These are phyloP conservation scores for Pseudomyrmex sp. DNA, from an alignment of 1,140 invertebrate genomes.

Conservation along the genomic window DNA sequence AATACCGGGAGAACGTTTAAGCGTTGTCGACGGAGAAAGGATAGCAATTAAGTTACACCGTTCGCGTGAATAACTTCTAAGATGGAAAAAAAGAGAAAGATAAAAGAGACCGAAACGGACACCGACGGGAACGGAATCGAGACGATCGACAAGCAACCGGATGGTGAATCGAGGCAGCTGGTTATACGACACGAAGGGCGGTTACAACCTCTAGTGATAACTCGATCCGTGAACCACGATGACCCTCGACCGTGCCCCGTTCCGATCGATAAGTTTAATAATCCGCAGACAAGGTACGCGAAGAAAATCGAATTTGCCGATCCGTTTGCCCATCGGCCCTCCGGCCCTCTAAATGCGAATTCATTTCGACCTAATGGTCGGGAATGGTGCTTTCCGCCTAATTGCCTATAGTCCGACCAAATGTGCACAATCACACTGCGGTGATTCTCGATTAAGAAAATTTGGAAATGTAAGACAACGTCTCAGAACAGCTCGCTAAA, in stretches of 20 bases:
- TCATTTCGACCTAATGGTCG: conserved; percentile 75
- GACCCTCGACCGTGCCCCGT: neutral
- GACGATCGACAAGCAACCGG: neutral
- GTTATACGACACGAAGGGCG: conserved; percentile 31
- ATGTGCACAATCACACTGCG: conserved; percentile 35
- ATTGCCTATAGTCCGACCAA: conserved; percentile 56
- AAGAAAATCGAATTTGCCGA: conserved; percentile 73
- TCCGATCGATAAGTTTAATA: conserved; percentile 72
- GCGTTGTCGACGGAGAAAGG: neutral
- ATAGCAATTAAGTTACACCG: conserved; percentile 36
- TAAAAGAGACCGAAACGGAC: too few species aligned
- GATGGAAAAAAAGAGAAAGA: neutral
- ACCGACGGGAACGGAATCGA: neutral
- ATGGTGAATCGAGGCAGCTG: conserved; percentile 27
- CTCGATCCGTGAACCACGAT: conserved; percentile 2
- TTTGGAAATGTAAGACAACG: neutral
- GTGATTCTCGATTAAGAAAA: conserved; percentile 48
- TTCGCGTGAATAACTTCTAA: neutral
- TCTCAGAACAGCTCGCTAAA: neutral
- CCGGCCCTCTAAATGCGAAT: conserved; percentile 70
- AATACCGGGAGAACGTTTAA: neutral
- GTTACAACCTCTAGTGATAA: conserved; percentile 26
- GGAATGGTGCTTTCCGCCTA: conserved; percentile 67
- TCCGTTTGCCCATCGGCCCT: conserved; percentile 72
- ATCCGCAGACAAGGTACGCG: conserved; percentile 60